These are phyloP conservation scores for Zaprionus africanus DNA, from an alignment of 1,140 invertebrate species.

Conservation along the genomic window DNA sequence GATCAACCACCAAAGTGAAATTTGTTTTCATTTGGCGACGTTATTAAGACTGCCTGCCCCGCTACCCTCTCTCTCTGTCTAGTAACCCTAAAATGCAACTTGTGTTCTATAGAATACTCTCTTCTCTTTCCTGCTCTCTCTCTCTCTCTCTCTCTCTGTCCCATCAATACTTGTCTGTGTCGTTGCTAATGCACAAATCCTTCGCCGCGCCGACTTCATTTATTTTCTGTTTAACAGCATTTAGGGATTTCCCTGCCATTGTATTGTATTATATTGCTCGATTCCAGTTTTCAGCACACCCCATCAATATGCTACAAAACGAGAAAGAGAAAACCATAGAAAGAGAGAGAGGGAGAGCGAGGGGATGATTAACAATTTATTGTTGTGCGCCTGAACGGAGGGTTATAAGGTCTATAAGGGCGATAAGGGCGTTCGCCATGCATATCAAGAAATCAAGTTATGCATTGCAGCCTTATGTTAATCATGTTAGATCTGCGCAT, in stretches of 20 bases:
- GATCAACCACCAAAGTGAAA: slow-evolving; percentile 54
- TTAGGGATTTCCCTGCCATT: slow-evolving; percentile 80
- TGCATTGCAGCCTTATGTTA: slow-evolving; percentile 23
- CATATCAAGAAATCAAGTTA: slow-evolving; percentile 22
- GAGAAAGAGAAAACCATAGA: background rate
- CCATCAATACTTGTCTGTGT: slow-evolving; percentile 76
- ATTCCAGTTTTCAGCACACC: slow-evolving; percentile 68
- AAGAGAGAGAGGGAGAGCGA: slow-evolving; percentile 3
- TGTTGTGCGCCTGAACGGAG: slow-evolving; percentile 23
- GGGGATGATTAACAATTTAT: slow-evolving; percentile 58
- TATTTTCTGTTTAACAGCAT: slow-evolving; percentile 82
- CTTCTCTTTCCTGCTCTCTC: background rate
- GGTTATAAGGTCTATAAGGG: slow-evolving; percentile 27
- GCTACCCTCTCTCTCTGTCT: background rate
- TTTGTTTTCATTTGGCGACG: slow-evolving; percentile 60
- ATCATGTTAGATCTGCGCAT: slow-evolving; percentile 13
- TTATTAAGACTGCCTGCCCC: slow-evolving; percentile 34
- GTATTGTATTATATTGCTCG: slow-evolving; percentile 62
- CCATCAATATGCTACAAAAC: slow-evolving; percentile 18
- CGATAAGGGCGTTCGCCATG: slow-evolving; percentile 19
- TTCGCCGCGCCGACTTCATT: slow-evolving; percentile 70
- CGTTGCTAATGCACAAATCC: slow-evolving; percentile 63
- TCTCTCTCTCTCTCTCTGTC: slow-evolving; percentile 29
- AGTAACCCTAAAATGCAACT: slow-evolving; percentile 38
- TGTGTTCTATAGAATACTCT: slow-evolving; percentile 27